Evolutionary conservation across 2,797 vertebrate genomes (phyloP).

Genomic region (Graptemys geographica): DNA sequence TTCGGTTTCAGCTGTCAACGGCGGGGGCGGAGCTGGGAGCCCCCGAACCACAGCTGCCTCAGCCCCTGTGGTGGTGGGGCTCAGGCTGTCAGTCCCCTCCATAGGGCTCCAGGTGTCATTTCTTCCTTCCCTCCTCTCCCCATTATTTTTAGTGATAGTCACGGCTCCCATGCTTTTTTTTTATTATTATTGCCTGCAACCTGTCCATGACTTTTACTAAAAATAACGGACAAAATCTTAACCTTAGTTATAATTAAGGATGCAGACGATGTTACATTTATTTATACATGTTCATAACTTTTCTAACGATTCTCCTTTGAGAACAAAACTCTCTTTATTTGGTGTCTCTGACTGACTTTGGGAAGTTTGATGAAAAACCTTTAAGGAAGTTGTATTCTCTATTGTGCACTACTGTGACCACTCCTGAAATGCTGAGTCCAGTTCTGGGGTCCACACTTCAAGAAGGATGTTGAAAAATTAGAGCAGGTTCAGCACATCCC

Average conservation of each 20-base stretch:
- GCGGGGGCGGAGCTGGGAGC: too few species aligned
- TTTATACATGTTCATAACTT: neutral
- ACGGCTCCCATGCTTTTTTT: too few species aligned
- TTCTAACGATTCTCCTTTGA: neutral
- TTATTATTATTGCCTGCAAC: too few species aligned
- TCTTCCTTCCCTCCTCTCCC: too few species aligned
- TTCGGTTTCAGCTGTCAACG: neutral
- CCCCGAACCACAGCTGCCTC: too few species aligned
- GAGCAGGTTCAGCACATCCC: neutral
- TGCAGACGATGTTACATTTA: neutral
- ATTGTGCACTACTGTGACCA: neutral
- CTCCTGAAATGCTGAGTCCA: neutral
- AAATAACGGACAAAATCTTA: too few species aligned
- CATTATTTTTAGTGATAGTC: too few species aligned
- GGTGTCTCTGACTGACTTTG: neutral
- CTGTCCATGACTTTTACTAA: too few species aligned
- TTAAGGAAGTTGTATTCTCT: neutral
- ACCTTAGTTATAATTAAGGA: neutral
- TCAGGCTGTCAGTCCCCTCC: too few species aligned
- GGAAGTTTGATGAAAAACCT: neutral
- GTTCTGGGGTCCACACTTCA: neutral
- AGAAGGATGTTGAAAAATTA: neutral
- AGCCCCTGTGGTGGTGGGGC: too few species aligned
- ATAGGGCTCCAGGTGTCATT: too few species aligned
- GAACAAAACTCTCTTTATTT: neutral